phyloP scores from a whole-genome alignment of 2,113 vertebrate genomes.

The Sander vitreus region DNA sequence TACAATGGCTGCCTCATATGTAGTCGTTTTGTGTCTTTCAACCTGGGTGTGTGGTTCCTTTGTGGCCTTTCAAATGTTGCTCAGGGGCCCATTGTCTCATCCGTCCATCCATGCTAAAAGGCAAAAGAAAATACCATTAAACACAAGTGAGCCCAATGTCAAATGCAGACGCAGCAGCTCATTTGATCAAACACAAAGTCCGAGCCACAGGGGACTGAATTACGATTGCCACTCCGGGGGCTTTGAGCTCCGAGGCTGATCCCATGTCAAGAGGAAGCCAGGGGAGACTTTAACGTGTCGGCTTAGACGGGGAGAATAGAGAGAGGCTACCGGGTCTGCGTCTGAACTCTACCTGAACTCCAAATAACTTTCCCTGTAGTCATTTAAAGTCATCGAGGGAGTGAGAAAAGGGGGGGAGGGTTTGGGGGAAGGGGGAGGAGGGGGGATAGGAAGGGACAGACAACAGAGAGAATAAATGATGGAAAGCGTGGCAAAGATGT shows the following conservation, averaged over 20 bases:
- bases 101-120: slow-evolving; percentile 31
- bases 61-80: background rate
- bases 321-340: slow-evolving; percentile 52
- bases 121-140: slow-evolving; percentile 41
- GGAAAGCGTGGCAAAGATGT: slow-evolving; percentile 48
- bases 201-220: slow-evolving; percentile 45
- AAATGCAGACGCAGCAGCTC: slow-evolving; percentile 40
- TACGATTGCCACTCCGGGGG: slow-evolving; percentile 52
- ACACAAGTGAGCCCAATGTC: slow-evolving; percentile 53
- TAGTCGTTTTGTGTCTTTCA: background rate
- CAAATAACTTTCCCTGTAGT: slow-evolving; percentile 76
- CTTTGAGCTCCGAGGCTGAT: slow-evolving; percentile 68
- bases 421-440: background rate
- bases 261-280: slow-evolving; percentile 68
- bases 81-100: slow-evolving; percentile 22
- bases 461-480: slow-evolving; percentile 61
- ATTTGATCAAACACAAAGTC: slow-evolving; percentile 69
- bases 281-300: slow-evolving; percentile 63
- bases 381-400: slow-evolving; percentile 62
- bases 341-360: slow-evolving; percentile 78
- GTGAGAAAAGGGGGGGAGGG: background rate
- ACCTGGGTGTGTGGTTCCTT: background rate
- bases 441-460: slow-evolving; percentile 12
- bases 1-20: background rate
- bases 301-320: slow-evolving; percentile 58